These are phyloP conservation scores for Tauraco hartlaubi DNA, from an alignment of 2,797 vertebrate genomes.

Conservation along the genomic window DNA sequence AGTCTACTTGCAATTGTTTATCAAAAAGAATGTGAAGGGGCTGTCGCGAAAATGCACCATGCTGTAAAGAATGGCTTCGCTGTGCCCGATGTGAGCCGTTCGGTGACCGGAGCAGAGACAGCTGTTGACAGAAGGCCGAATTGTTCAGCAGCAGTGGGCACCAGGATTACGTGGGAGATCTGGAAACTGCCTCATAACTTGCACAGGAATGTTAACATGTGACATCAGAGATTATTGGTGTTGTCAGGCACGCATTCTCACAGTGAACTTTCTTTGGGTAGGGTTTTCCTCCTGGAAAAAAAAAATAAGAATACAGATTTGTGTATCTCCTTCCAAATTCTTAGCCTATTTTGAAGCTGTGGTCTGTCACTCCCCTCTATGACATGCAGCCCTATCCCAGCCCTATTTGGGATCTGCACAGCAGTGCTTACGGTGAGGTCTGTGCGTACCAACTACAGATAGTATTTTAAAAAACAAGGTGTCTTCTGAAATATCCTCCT, in stretches of 20 bases:
- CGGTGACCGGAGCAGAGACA: neutral
- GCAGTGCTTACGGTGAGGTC: neutral
- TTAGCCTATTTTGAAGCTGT: neutral
- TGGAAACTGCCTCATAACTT: neutral
- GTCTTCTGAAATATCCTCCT: neutral
- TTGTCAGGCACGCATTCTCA: neutral
- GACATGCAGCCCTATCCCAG: neutral
- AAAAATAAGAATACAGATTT: neutral
- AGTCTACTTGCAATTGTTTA: neutral
- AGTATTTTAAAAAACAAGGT: neutral
- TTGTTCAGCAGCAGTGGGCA: neutral
- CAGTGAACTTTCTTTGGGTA: neutral
- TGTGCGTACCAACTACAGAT: rapidly evolving
- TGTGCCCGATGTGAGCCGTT: neutral
- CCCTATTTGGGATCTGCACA: neutral
- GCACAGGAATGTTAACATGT: neutral
- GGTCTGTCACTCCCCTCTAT: neutral
- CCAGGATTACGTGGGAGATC: neutral
- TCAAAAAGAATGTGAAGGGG: neutral
- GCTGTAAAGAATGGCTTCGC: neutral
- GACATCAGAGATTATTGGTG: neutral
- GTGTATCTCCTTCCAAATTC: neutral
- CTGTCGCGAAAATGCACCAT: rapidly evolving
- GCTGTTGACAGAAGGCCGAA: constrained; percentile 4
- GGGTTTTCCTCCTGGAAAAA: neutral